A percentile compares a stretch with the other conserved stretches of the same genome.
phyloP scores from a whole-genome alignment of 2,888 invertebrate genomes.

The Criorhina ranunculi region DNA sequence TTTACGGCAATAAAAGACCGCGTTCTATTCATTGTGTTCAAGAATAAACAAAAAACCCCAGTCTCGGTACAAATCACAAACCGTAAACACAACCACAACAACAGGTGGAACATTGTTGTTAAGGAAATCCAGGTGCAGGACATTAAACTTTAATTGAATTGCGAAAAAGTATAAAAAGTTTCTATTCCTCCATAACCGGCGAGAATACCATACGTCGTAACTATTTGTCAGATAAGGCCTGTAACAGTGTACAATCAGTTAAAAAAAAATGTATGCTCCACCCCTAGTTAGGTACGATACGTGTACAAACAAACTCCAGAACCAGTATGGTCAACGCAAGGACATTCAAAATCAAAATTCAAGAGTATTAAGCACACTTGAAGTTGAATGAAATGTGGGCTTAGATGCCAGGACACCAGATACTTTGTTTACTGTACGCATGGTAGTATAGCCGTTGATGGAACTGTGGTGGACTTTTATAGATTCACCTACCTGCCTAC shows the following conservation, averaged over 20 bases:
- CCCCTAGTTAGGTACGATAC: too few relatives aligned
- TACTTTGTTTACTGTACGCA: conserved; percentile 24
- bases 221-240: not conserved
- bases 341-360: conserved; percentile 9
- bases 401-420: conserved; percentile 8
- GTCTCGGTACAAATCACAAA: conserved; percentile 10
- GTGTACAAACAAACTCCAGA: not conserved
- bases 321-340: not conserved
- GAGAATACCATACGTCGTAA: not conserved
- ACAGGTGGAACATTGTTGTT: conserved; percentile 46
- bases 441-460: conserved; percentile 16
- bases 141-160: conserved; percentile 40
- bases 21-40: not conserved
- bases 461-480: not conserved
- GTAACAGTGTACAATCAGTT: not conserved
- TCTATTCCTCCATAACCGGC: not conserved
- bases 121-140: conserved; percentile 31
- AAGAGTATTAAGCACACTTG: conserved; percentile 13
- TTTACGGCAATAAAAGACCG: conserved; percentile 38
- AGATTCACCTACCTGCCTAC: not conserved
- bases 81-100: conserved; percentile 12
- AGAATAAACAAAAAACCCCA: conserved; percentile 5
- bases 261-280: conserved; percentile 21
- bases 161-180: not conserved
- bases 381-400: not conserved